These are phyloP conservation scores for Nephrotoma guestfalica DNA, from an alignment of 2,888 invertebrate species.

Conservation along the genomic window DNA sequence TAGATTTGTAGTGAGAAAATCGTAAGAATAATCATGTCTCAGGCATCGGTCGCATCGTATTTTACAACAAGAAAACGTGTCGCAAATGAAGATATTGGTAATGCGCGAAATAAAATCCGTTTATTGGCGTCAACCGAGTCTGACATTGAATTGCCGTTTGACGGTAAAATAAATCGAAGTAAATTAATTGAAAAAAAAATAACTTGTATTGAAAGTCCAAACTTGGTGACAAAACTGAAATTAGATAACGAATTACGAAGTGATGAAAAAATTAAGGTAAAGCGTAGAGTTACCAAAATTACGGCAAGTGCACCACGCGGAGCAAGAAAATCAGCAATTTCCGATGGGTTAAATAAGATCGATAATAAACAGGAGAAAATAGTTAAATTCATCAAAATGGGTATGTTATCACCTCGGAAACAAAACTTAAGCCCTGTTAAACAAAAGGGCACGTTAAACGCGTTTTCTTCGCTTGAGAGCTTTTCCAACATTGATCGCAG, in stretches of 20 bases:
- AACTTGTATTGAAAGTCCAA: background rate
- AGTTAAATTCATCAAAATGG: constrained; percentile 29
- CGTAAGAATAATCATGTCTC: constrained; percentile 41
- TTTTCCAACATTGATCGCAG: constrained; percentile 22
- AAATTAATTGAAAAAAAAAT: background rate
- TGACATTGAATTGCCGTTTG: constrained; percentile 6
- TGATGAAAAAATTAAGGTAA: constrained; percentile 10
- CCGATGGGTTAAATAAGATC: background rate
- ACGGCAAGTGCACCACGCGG: constrained; percentile 14
- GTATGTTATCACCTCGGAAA: constrained; percentile 28
- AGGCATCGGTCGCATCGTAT: constrained; percentile 59
- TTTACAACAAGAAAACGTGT: constrained; percentile 63
- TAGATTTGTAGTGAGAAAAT: background rate
- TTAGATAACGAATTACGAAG: background rate
- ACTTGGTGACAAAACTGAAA: background rate
- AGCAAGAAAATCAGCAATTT: background rate
- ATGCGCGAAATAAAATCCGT: constrained; percentile 39
- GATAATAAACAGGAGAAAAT: constrained; percentile 19
- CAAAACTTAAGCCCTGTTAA: constrained; percentile 13
- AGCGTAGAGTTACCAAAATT: constrained; percentile 23
- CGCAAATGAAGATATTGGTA: constrained; percentile 48
- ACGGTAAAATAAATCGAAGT: background rate
- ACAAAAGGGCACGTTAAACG: constrained; percentile 5
- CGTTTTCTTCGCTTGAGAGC: constrained; percentile 20
- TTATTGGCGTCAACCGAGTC: constrained; percentile 20